Evolutionary conservation across 2,888 invertebrate species (phyloP).

Genomic region (Leptinotarsa juncta): DNA sequence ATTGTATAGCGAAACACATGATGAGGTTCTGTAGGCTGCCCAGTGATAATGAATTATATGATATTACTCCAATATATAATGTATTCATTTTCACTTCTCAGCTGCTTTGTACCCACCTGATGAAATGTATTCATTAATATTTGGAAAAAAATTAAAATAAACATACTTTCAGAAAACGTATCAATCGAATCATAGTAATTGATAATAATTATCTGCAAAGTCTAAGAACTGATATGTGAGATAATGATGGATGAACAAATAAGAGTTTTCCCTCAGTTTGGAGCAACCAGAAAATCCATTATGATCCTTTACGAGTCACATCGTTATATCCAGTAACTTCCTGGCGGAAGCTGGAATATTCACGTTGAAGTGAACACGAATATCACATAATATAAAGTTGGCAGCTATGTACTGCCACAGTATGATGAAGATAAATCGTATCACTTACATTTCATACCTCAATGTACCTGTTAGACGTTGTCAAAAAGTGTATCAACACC

Average conservation of each 20-base stretch:
- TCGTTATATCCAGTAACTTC: conserved; percentile 14
- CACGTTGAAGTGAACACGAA: conserved; percentile 15
- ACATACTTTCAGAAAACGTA: not conserved
- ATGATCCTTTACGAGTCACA: conserved; percentile 14
- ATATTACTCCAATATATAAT: too few relatives aligned
- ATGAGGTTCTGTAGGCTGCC: too few relatives aligned
- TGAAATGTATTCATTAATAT: too few relatives aligned
- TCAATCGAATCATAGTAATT: not conserved
- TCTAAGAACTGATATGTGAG: not conserved
- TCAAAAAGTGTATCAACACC: conserved; percentile 26
- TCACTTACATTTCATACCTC: conserved; percentile 33
- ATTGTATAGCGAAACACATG: too few relatives aligned
- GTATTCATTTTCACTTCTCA: too few relatives aligned
- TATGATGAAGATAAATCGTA: conserved; percentile 37
- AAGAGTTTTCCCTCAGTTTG: not conserved
- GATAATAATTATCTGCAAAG: not conserved
- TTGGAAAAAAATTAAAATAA: too few relatives aligned
- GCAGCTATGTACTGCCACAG: conserved; percentile 12
- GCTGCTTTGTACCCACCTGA: too few relatives aligned
- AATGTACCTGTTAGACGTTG: conserved; percentile 33
- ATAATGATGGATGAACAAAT: not conserved
- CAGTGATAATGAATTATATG: too few relatives aligned
- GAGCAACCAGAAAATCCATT: conserved; percentile 5
- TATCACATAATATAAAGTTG: conserved; percentile 20
- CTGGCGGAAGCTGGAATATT: conserved; percentile 6